Evolutionary conservation across 2,888 invertebrate species (phyloP), one percentile per base, ranked within the genome.

Genomic region (Stictocephala bisonia): DNA sequence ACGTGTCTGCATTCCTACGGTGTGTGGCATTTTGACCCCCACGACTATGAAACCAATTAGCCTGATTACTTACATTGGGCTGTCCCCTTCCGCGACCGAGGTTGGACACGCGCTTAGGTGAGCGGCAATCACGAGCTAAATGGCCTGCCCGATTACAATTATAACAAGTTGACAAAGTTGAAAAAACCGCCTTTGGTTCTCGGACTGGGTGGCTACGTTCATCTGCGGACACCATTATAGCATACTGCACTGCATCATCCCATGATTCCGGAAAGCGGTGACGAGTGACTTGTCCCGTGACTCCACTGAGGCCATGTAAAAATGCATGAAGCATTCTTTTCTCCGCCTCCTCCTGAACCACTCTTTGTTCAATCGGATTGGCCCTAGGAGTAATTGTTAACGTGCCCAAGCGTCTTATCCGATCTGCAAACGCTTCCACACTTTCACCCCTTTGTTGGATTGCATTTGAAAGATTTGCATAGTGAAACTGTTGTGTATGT

Each of bases 211-310:
- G 58, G n/a, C 35, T 58, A n/a, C 58, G 4, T n/a, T 58, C 31
- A 15, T 58, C 58, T 3, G 58, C 58, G 7, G 58, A 7, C 20
- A 29, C 29, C 58, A 58, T 58, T 2, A 58, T 35, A 6, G 58
- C 58, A 58, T 29, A 58, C 31, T 31, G 58, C 15, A 58, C 58
- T 4, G 29, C 31, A 29, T 58, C 58, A 3, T 58, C 58, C 58
- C 58, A 58, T n/a, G 11, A 15, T n/a, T 58, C 31, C 1, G 58
- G 58, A 15, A 58, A 58, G 7, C 35, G 29, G 13, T 58, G 58
- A 1, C 58, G 58, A 31, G 58, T 58, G 7, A 31, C 58, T 35
- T 58, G 58, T 3, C 58, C 20, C 4, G 58, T 24, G 6, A n/a
- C n/a, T 11, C 53, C 53, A 24, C 3, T 53, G 3, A 53, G 15